Percentiles rank a stretch among this genome's conserved stretches.
Evolutionary conservation across 2,113 vertebrate species (phyloP).

Genomic region (Cynocephalus volans): DNA sequence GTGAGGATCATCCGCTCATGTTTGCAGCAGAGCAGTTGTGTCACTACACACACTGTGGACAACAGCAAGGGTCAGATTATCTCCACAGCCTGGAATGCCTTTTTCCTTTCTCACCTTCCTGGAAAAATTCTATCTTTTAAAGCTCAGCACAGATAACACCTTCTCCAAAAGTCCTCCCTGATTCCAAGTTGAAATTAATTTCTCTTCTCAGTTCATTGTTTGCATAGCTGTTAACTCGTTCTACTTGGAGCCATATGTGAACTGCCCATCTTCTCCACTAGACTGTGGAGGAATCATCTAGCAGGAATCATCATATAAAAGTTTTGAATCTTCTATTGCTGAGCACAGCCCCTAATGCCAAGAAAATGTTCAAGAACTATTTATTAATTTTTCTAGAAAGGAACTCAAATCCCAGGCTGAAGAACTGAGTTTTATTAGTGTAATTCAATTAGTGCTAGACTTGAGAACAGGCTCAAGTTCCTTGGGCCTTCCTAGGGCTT

Average conservation of each 20-base stretch:
- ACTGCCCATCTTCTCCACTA: not conserved
- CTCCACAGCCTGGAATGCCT: not conserved
- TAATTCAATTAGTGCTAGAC: not conserved
- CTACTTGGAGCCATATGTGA: not conserved
- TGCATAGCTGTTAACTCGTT: not conserved
- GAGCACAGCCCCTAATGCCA: not conserved
- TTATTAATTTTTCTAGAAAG: not conserved
- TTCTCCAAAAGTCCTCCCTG: not conserved
- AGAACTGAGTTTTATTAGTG: not conserved
- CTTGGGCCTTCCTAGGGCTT: not conserved
- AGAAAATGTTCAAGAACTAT: not conserved
- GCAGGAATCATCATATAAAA: not conserved
- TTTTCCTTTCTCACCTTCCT: not conserved
- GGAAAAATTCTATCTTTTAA: not conserved
- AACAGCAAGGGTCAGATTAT: not conserved
- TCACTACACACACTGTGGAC: not conserved
- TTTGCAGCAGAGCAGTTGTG: not conserved
- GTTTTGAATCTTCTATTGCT: not conserved
- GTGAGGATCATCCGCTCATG: too few species aligned
- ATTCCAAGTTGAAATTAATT: not conserved
- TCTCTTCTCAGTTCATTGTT: not conserved
- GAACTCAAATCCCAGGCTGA: not conserved
- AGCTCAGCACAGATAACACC: not conserved
- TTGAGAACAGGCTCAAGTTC: not conserved
- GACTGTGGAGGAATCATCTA: not conserved